Percentiles rank a stretch among this genome's conserved stretches.
phyloP scores from a whole-genome alignment of 2,797 vertebrate genomes.

The Martes flavigula region DNA sequence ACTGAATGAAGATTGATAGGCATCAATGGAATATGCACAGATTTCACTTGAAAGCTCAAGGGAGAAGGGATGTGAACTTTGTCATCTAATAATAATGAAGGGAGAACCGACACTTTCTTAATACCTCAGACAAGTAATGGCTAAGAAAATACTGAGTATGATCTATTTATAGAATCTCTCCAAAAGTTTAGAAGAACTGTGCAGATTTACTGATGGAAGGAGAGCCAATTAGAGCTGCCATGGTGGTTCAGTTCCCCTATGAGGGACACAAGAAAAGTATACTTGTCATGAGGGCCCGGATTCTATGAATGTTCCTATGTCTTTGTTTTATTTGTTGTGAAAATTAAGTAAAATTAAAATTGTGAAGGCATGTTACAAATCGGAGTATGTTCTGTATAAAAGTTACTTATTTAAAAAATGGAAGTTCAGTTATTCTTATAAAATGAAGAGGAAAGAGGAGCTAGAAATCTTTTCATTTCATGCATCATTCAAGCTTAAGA shows the following conservation, averaged over 20 bases:
- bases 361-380: background rate
- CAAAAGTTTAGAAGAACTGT: background rate
- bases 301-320: background rate
- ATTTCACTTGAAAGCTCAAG: background rate
- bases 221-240: background rate
- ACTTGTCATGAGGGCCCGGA: background rate
- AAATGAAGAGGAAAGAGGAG: background rate
- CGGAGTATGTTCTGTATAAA: background rate
- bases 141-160: background rate
- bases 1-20: background rate
- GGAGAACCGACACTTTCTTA: background rate
- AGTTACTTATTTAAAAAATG: background rate
- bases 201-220: background rate
- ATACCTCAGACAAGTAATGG: background rate
- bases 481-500: background rate
- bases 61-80: background rate
- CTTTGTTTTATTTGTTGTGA: background rate
- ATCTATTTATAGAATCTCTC: background rate
- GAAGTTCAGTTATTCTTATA: background rate
- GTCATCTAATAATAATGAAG: background rate
- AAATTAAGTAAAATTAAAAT: background rate
- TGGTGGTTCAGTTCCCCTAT: fast-evolving
- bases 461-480: constrained; percentile 16
- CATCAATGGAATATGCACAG: background rate
- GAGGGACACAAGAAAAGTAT: background rate